Evolutionary conservation across 2,888 invertebrate genomes (phyloP).

Genomic region (Crematogaster levior): DNA sequence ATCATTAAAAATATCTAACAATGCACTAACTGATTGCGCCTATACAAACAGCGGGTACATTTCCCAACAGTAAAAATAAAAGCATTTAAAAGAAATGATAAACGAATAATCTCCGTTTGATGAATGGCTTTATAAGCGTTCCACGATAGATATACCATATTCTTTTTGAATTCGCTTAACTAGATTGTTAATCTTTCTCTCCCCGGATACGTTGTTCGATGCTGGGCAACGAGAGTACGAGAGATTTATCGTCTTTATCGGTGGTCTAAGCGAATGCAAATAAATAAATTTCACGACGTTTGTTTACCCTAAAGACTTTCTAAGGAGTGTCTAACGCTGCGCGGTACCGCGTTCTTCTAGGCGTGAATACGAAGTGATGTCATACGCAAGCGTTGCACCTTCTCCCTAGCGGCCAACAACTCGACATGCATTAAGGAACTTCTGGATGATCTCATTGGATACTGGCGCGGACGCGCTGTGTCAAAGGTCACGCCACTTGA

Average conservation of each 20-base stretch:
- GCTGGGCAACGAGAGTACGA: slow-evolving; percentile 19
- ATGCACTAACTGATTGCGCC: neutral
- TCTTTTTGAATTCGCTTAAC: slow-evolving; percentile 22
- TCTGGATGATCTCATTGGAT: slow-evolving; percentile 72
- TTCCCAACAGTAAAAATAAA: neutral
- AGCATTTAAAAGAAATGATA: neutral
- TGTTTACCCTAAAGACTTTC: slow-evolving; percentile 78
- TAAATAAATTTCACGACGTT: slow-evolving; percentile 76
- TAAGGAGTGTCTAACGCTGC: slow-evolving; percentile 78
- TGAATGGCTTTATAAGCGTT: slow-evolving; percentile 13
- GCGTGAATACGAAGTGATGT: slow-evolving; percentile 81
- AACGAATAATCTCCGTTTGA: slow-evolving; percentile 11
- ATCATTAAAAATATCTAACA: slow-evolving; percentile 15
- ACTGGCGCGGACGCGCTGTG: slow-evolving; percentile 52
- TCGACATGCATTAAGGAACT: slow-evolving; percentile 56
- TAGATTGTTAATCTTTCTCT: slow-evolving; percentile 55
- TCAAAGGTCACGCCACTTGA: slow-evolving; percentile 64
- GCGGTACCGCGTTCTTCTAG: slow-evolving; percentile 66
- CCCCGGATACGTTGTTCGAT: slow-evolving; percentile 45
- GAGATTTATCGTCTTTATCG: slow-evolving; percentile 65
- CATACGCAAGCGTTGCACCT: slow-evolving; percentile 78
- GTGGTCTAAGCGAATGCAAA: slow-evolving; percentile 55
- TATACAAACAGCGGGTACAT: neutral
- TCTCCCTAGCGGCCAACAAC: slow-evolving; percentile 68
- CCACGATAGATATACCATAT: slow-evolving; percentile 13